Evolutionary conservation across 2,888 invertebrate genomes (phyloP).

Genomic region (Antheraea yamamai): DNA sequence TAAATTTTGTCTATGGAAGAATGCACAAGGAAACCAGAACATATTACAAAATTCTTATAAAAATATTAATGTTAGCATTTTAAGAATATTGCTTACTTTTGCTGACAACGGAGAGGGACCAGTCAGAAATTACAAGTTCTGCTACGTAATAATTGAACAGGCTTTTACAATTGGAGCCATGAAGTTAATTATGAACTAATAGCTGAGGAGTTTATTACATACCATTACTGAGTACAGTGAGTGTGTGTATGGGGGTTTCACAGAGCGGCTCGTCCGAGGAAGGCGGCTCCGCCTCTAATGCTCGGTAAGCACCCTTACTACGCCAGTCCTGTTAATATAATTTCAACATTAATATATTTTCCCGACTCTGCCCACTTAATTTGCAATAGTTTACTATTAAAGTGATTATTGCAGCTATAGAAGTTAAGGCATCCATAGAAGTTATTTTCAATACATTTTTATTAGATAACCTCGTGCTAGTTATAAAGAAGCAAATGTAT

Average conservation of each 20-base stretch:
- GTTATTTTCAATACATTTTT: background rate
- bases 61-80: too few species aligned
- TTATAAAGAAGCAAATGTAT: too few species aligned
- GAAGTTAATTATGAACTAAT: too few species aligned
- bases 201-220: background rate
- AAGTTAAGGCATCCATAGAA: background rate
- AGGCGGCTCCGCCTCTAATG: constrained; percentile 60
- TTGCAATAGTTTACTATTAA: background rate
- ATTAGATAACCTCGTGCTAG: background rate
- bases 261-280: constrained; percentile 65
- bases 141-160: too few species aligned
- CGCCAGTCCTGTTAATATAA: constrained; percentile 63
- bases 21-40: too few species aligned
- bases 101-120: too few species aligned
- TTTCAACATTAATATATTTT: background rate
- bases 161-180: too few species aligned
- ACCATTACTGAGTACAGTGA: constrained; percentile 24
- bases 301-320: constrained; percentile 71
- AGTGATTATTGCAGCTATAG: background rate
- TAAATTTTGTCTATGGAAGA: too few species aligned
- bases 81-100: too few species aligned
- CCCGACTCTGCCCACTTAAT: background rate
- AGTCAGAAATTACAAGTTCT: too few species aligned
- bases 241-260: constrained; percentile 54
- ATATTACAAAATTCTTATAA: too few species aligned